Evolutionary conservation across 1,140 invertebrate genomes (phyloP).

Genomic region (Drusus annulatus): DNA sequence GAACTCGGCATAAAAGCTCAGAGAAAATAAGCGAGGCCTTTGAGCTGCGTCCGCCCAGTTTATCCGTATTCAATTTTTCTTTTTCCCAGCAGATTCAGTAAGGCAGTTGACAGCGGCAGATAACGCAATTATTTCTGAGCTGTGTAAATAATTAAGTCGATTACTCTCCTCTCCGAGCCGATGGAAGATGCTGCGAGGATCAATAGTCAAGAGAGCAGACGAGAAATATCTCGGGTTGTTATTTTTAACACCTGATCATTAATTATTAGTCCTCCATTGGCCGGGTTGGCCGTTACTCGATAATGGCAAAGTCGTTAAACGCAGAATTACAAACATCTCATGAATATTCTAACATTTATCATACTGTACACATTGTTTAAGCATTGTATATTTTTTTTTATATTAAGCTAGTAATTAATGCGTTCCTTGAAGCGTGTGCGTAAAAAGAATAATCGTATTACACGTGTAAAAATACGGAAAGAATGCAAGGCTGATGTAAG

Average conservation of each 20-base stretch:
- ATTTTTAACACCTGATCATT: constrained; percentile 27
- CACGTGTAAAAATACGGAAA: no score
- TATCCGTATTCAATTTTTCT: constrained; percentile 30
- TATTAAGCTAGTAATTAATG: no score
- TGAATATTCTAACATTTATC: no score
- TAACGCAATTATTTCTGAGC: constrained; percentile 46
- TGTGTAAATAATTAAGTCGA: constrained; percentile 50
- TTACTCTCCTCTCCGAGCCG: constrained; percentile 29
- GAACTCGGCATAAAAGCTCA: background rate
- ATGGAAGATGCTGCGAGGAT: constrained; percentile 4
- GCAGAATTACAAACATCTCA: background rate
- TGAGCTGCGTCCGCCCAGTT: background rate
- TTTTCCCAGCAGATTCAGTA: constrained; percentile 25
- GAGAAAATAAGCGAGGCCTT: background rate
- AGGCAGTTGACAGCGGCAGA: constrained; percentile 39
- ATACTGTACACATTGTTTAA: no score
- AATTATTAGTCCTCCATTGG: constrained; percentile 2
- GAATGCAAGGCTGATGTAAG: no score
- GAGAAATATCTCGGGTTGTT: constrained; percentile 25
- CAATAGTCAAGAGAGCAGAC: constrained; percentile 11
- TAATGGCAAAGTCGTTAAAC: background rate
- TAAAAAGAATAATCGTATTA: no score
- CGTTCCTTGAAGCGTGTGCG: no score
- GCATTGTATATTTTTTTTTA: no score
- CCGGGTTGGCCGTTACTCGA: background rate